Evolutionary conservation across 2,888 invertebrate species (phyloP), one percentile per base, ranked within the genome.

Genomic region (Eilema sororculum): DNA sequence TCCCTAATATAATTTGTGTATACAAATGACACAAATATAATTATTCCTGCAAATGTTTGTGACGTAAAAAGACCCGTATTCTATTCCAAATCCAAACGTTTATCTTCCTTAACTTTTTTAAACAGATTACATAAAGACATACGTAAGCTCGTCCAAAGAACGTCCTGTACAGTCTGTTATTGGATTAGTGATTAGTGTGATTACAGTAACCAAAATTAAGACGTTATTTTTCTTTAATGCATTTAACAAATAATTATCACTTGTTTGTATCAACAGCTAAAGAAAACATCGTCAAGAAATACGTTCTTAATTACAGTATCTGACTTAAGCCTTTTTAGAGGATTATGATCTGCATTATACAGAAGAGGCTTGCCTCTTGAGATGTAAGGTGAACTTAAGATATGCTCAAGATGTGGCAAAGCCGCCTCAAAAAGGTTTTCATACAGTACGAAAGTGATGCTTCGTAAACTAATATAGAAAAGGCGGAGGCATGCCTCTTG

Each of bases 131-230:
- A 52, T 52, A 52, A 52, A n/a, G n/a, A n/a, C n/a, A 52, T 46
- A 9, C 52, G n/a, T 52, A 52, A 52, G 52, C n/a, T 8, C 52
- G 52, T 2, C n/a, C n/a, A 41, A 46, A 20, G 52, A 52, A 52
- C 52, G 9, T 52, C 52, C 0, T 41, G 41, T 20, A 9, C 3
- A 52, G 20, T 20, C n/a, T n/a, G 52, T 5, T 52, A n/a, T 52
- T 52, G 52, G 52, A 52, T 52, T n/a, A 52, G 52, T 52, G 52
- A 52, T n/a, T 52, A n/a, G 20, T 52, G n/a, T n/a, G n/a, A n/a
- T n/a, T n/a, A n/a, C n/a, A n/a, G n/a, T 6, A 52, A 46, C 46
- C 0, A n/a, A 52, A 52, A 52, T 8, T n/a, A 52, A 52, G 52
- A 52, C 20, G 52, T 52, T 46, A 16, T 46, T 46, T 46, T 46